Evolutionary conservation across 92 coral and sea anemone species (phyloP).

Genomic region (Porites rus): DNA sequence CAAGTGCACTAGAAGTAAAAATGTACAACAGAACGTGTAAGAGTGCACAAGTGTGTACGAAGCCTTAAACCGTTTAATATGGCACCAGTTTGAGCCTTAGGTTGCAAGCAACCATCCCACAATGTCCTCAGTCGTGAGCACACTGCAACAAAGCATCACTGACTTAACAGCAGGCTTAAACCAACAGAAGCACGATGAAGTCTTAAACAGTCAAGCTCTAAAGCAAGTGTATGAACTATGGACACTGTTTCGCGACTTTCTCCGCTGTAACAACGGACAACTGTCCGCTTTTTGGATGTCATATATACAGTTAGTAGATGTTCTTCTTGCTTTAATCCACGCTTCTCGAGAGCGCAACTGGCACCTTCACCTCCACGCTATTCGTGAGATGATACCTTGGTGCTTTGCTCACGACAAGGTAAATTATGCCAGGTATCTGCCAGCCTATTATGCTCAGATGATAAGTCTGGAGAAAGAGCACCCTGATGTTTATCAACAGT

Average conservation of each 20-base stretch:
- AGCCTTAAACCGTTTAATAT: slow-evolving; percentile 43
- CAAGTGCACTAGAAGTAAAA: slow-evolving; percentile 49
- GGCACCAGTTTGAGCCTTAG: slow-evolving; percentile 40
- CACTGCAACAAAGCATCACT: no score
- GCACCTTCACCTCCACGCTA: slow-evolving; percentile 58
- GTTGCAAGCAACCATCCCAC: slow-evolving; percentile 23
- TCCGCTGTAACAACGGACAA: slow-evolving; percentile 47
- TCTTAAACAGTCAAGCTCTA: slow-evolving; percentile 17
- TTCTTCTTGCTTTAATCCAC: slow-evolving; percentile 42
- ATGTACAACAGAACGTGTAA: slow-evolving; percentile 35
- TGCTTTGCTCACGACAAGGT: slow-evolving; percentile 68
- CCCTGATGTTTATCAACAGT: slow-evolving; percentile 40
- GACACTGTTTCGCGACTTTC: slow-evolving; percentile 29
- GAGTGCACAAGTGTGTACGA: slow-evolving; percentile 53
- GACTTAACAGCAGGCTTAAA: background rate
- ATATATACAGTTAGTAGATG: slow-evolving; percentile 46
- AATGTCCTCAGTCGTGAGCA: no score
- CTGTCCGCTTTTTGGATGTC: slow-evolving; percentile 67
- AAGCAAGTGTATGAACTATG: slow-evolving; percentile 14
- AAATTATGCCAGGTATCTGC: slow-evolving; percentile 46
- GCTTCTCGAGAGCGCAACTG: slow-evolving; percentile 64
- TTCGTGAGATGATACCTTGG: slow-evolving; percentile 62
- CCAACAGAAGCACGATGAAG: slow-evolving; percentile 11
- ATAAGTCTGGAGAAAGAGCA: slow-evolving; percentile 42
- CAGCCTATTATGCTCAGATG: slow-evolving; percentile 63